Base-by-base conservation (phyloP, 2,797 vertebrate species). In the Kryptolebias ocellatus region DNA sequence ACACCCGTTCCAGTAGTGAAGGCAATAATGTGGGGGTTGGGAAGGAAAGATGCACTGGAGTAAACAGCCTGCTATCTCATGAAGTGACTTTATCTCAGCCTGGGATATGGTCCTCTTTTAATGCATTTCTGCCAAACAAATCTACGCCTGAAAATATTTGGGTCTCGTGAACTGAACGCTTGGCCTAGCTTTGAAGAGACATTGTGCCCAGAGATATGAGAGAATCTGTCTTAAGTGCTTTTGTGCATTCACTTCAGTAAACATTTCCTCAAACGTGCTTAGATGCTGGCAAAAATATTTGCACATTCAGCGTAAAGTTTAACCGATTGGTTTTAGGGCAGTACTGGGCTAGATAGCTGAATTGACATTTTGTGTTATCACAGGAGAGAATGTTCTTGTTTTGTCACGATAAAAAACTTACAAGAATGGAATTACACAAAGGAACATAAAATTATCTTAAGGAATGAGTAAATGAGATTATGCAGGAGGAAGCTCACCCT, bases 51-150 rank as follows among this genome's bases (percentile, higher is more conserved):
- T 56, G 64, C 84, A 78, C 70, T 90, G 83, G 90, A 80, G 75
- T 90, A 89, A 94, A 89, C 75, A 88, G 63, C 79, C 88, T 81
- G 74, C 70, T 88, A 77, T 92, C 86, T 92, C 70, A 72, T 84
- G 85, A 92, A 91, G 79, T 90, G 93, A 93, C 79, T 84, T 89
- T 62, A 70, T 82, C 86, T 87, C 71, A 59, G 84, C 62, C 76
- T 65, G 77, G 74, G 83, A 81, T 89, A 80, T 76, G 77, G 76
- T 56, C 87, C 51, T 60, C 52, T 91, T 90, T 89, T 88, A 77
- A 83, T 80, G 66, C 83, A 90, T 79, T 56, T 74, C 65, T 78
- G 74, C 28, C 77, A 88, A 86, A 87, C 80, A 74, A 76, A 85
- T 88, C 67, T 79, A 73, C 70, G 67, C 82, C 81, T 81, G 91